phyloP scores from a whole-genome alignment of 2,888 invertebrate species.

The Scotopteryx bipunctaria region DNA sequence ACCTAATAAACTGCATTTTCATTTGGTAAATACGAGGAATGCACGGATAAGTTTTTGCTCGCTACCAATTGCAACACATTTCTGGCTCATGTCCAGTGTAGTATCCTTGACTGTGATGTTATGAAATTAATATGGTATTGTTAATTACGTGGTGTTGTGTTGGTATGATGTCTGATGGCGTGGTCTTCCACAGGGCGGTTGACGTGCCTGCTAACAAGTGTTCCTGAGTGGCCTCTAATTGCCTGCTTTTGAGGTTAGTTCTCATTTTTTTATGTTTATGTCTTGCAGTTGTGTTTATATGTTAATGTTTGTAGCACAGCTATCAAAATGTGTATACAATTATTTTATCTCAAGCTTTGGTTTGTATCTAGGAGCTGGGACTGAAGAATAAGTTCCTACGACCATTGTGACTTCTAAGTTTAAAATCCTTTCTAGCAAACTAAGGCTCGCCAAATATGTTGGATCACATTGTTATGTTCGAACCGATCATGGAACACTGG shows the following conservation, averaged over 20 bases:
- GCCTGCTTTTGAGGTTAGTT: constrained; percentile 82
- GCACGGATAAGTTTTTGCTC: constrained; percentile 69
- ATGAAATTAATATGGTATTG: constrained; percentile 56
- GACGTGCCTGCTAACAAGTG: constrained; percentile 74
- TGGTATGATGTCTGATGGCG: constrained; percentile 62
- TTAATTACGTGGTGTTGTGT: constrained; percentile 44
- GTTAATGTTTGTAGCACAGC: too few species aligned
- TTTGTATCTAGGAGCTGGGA: too few species aligned
- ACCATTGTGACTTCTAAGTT: too few species aligned
- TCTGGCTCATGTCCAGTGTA: constrained; percentile 71
- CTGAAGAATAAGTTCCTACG: too few species aligned
- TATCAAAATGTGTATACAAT: too few species aligned
- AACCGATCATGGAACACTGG: constrained; percentile 18
- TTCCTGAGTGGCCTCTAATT: constrained; percentile 76
- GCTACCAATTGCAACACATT: constrained; percentile 64
- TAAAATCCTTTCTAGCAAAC: too few species aligned
- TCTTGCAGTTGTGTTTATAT: neutral
- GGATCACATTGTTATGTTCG: too few species aligned
- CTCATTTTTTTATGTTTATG: constrained; percentile 40
- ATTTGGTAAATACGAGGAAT: constrained; percentile 44
- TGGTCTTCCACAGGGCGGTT: constrained; percentile 78
- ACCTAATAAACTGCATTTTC: constrained; percentile 48
- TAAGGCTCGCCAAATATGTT: too few species aligned
- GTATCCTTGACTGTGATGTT: constrained; percentile 74
- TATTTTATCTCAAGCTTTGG: too few species aligned